A percentile compares a stretch with the other conserved stretches of the same genome.
These are phyloP conservation scores for Xanthorhoe spadicearia DNA, from an alignment of 2,888 invertebrate genomes.

Conservation along the genomic window DNA sequence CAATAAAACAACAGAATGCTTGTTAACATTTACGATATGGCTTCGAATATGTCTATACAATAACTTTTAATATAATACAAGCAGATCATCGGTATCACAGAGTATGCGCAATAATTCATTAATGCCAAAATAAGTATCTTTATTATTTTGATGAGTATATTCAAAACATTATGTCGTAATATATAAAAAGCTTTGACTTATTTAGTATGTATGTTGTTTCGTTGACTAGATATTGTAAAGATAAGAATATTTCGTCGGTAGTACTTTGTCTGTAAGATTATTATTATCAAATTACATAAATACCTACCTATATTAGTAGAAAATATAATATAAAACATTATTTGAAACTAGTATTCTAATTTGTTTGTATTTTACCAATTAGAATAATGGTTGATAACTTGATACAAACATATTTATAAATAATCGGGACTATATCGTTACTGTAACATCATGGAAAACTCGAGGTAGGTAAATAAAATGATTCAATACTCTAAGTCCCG, in stretches of 20 bases:
- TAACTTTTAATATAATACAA: constrained; percentile 60
- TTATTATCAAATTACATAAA: background rate
- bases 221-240: no score
- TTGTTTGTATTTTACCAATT: no score
- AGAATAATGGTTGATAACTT: no score
- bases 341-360: background rate
- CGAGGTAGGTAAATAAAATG: no score
- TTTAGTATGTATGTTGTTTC: no score
- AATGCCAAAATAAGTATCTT: constrained; percentile 63
- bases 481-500: no score
- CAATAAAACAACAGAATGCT: constrained; percentile 53
- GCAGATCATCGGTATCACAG: constrained; percentile 82
- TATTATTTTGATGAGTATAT: constrained; percentile 17
- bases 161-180: background rate
- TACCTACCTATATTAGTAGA: background rate
- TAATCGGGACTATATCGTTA: no score
- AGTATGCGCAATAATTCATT: constrained; percentile 76
- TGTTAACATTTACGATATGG: constrained; percentile 73
- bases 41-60: constrained; percentile 50
- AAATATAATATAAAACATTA: background rate
- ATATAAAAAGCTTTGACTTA: background rate
- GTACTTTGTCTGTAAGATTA: no score
- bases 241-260: no score
- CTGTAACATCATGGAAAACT: no score
- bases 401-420: no score